phyloP scores from a whole-genome alignment of 2,113 vertebrate species.

The Taxidea taxus region DNA sequence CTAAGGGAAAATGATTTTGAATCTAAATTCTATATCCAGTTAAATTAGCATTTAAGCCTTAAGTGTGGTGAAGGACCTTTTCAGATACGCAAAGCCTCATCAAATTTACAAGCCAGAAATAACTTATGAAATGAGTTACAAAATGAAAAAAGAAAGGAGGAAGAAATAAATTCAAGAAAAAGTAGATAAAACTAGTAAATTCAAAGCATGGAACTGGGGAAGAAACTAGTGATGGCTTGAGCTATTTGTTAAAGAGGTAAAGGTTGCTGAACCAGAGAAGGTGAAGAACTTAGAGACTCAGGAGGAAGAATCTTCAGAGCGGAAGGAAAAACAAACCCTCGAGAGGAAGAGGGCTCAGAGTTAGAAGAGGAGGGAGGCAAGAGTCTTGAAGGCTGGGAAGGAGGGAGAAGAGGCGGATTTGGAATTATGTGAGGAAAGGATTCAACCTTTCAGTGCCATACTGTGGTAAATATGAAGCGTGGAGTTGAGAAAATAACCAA shows the following conservation, averaged over 20 bases:
- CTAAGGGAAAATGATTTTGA: slow-evolving; percentile 23
- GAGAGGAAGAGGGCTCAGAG: neutral
- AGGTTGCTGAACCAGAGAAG: neutral
- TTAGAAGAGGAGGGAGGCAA: neutral
- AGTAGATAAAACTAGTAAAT: neutral
- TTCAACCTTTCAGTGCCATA: neutral
- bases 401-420: neutral
- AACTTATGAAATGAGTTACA: neutral
- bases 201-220: neutral
- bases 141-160: neutral
- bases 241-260: slow-evolving; percentile 28
- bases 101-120: slow-evolving; percentile 20
- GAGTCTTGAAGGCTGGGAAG: neutral
- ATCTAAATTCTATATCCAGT: neutral
- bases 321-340: neutral
- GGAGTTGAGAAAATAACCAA: neutral
- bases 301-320: neutral
- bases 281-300: neutral
- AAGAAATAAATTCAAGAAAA: neutral
- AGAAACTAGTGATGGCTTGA: neutral
- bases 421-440: neutral
- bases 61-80: slow-evolving; percentile 8
- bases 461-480: neutral
- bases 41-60: neutral
- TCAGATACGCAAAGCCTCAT: slow-evolving; percentile 20